Conservation (phyloP, 2,888 invertebrate species). For the Allolobophora icterica region DNA sequence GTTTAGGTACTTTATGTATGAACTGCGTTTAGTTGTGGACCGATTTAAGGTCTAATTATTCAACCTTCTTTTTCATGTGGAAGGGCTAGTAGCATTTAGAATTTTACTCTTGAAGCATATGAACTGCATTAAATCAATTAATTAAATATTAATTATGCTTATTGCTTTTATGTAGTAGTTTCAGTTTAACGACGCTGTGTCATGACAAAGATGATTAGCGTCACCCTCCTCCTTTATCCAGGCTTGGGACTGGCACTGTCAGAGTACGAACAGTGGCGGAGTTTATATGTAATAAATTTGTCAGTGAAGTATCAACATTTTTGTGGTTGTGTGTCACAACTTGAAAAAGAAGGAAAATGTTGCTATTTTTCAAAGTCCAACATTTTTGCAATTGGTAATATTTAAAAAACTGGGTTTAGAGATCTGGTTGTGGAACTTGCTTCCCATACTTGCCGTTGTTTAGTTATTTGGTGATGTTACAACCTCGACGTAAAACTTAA, state of each 20-base stretch:
- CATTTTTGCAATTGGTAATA: no score
- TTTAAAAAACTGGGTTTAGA: background rate
- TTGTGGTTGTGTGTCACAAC: background rate
- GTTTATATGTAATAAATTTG: no score
- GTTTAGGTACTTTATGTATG: conserved; percentile 2
- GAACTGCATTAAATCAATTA: background rate
- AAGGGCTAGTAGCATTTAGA: background rate
- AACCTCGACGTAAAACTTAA: background rate
- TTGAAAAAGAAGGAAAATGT: background rate
- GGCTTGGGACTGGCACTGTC: no score
- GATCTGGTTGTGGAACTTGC: background rate
- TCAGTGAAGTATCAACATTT: background rate
- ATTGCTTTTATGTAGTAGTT: no score
- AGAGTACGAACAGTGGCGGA: no score
- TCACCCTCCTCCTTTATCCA: no score
- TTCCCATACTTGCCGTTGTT: background rate
- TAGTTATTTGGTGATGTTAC: background rate
- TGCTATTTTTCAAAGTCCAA: background rate
- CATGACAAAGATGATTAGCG: no score
- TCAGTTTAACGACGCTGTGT: no score
- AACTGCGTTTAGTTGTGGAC: background rate
- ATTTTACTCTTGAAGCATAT: background rate
- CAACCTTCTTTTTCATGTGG: background rate
- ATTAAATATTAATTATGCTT: background rate
- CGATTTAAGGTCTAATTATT: background rate